Conservation (phyloP, 2,888 invertebrate species). For the Melangyna quadrimaculata region DNA sequence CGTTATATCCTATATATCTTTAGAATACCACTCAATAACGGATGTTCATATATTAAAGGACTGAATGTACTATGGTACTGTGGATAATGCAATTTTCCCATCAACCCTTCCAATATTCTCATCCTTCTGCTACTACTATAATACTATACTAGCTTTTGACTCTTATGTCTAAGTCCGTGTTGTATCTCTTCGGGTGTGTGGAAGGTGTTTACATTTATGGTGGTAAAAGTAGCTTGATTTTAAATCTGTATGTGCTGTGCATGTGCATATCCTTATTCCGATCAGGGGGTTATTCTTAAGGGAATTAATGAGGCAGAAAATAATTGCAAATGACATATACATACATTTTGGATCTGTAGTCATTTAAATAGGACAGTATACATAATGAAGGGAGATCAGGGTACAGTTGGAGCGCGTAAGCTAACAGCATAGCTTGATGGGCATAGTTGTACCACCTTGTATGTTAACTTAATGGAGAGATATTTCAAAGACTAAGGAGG, state of each 20-base stretch:
- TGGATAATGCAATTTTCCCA: conserved; percentile 58
- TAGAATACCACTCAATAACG: conserved; percentile 60
- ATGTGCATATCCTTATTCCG: background rate
- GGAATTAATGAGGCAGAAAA: conserved; percentile 67
- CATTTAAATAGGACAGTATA: background rate
- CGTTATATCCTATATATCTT: conserved; percentile 35
- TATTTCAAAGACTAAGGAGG: background rate
- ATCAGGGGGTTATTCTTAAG: conserved; percentile 39
- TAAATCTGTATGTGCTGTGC: background rate
- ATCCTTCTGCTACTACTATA: background rate
- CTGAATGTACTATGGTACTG: background rate
- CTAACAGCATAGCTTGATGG: background rate
- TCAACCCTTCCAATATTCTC: conserved; percentile 24
- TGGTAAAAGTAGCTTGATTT: background rate
- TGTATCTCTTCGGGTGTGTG: conserved; percentile 4
- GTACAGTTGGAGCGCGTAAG: background rate
- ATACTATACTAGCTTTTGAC: no score
- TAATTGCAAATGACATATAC: conserved; percentile 68
- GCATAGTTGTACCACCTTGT: background rate
- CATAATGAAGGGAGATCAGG: background rate
- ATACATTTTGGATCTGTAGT: conserved; percentile 39
- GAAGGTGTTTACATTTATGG: background rate
- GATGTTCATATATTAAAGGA: conserved; percentile 48
- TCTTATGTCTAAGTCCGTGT: conserved; percentile 7
- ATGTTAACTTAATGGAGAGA: background rate